Base-by-base conservation (phyloP, 2,113 vertebrate species). In the Paratilapia polleni region DNA sequence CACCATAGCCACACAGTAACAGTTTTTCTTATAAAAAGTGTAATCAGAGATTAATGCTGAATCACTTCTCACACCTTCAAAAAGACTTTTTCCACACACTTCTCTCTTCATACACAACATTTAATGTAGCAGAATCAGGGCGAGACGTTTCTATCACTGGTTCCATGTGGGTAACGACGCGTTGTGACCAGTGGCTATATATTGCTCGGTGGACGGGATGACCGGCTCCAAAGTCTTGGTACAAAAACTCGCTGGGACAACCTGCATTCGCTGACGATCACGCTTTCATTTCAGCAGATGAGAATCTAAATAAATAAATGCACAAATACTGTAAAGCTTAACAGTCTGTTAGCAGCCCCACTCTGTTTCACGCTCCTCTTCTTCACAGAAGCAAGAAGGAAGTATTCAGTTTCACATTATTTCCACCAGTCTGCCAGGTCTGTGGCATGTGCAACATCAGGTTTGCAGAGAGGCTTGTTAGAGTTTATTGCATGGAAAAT, bases 401-500 rank as follows among this genome's bases (percentile, higher is more conserved):
- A 54, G 58, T 28, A 6, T 74, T 61, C 56, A 74, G 78, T 26
- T 83, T 85, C 89, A 75, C 83, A 22, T 84, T 20, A 19, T 87
- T 81, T 68, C 83, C 83, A 77, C 4, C 68, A 20, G 76, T 52
- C 57, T 43, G 41, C 77, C 85, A 62, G 59, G 52, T 82, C 49
- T 31, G 81, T 56, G 83, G 83, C 85, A 58, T 86, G 85, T 85
- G 90, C 91, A 92, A 87, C 90, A 43, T 78, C 63, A 78, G 80
- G 38, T 87, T 75, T 74, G 82, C 77, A 87, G 86, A 85, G 83
- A 82, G 77, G 84, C 77, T 84, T 61, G 56, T 36, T 26, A 60
- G 26, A 92, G 87, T 94, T 96, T 95, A 96, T 95, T 95, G 95
- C 95, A 93, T 94, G 93, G 85, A 87, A 92, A 91, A 89, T 52